Conservation (phyloP, 2,113 vertebrate genomes). For the Phoxinus phoxinus region DNA sequence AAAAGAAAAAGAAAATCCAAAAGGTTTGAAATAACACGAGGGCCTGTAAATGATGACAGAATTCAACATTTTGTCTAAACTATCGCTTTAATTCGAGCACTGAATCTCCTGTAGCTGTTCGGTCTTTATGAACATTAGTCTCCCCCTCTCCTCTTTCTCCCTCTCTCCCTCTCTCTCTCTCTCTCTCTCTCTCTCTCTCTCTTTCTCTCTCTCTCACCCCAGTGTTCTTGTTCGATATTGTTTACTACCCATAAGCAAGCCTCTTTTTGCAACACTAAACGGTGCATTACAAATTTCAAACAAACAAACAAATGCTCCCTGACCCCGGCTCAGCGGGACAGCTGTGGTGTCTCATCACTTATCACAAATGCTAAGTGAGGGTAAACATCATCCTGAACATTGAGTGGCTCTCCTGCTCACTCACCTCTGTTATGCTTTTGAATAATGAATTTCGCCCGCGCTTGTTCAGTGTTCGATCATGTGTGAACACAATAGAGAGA, state of each 20-base stretch:
- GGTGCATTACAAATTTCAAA: conserved; percentile 39
- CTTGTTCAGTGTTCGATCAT: conserved; percentile 20
- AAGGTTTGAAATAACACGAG: not conserved
- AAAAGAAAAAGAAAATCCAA: not conserved
- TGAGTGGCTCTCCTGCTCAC: not conserved
- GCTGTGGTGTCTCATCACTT: conserved; percentile 18
- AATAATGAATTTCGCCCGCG: conserved; percentile 43
- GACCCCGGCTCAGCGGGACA: conserved; percentile 26
- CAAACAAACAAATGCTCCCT: conserved; percentile 48
- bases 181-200: conserved; percentile 60
- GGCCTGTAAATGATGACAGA: not conserved
- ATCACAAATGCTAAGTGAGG: not conserved
- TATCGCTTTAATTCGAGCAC: not conserved
- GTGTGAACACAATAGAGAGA: conserved; percentile 43
- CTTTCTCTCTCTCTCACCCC: conserved; percentile 1
- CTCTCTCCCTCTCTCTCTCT: not conserved
- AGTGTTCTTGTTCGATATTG: conserved; percentile 17
- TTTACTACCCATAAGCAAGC: conserved; percentile 37
- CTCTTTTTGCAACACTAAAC: conserved; percentile 34
- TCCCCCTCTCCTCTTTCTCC: conserved; percentile 61
- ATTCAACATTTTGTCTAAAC: not conserved
- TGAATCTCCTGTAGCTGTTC: not conserved
- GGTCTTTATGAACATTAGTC: not conserved
- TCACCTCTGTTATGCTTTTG: conserved; percentile 26
- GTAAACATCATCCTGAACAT: conserved; percentile 45